Evolutionary conservation across 2,113 vertebrate species (phyloP).

Genomic region (Xyrauchen texanus): DNA sequence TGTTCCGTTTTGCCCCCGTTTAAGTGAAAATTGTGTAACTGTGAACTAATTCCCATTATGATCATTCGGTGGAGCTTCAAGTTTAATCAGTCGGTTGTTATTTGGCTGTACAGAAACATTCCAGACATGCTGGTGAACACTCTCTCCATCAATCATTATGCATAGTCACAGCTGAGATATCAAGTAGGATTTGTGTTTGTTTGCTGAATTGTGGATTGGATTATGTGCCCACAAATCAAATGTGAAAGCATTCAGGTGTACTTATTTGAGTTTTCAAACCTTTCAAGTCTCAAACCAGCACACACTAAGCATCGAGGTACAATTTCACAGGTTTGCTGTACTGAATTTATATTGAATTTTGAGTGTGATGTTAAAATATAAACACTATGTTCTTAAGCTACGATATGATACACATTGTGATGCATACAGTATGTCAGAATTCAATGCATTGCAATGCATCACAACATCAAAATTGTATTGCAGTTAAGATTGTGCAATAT

Average conservation of each 20-base stretch:
- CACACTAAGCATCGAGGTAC: too few relatives aligned
- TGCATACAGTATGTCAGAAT: too few relatives aligned
- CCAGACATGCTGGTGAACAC: background rate
- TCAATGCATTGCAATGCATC: too few relatives aligned
- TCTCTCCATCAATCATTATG: background rate
- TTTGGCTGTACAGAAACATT: conserved; percentile 8
- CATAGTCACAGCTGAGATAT: background rate
- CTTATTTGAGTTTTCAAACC: too few relatives aligned
- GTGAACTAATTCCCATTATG: conserved; percentile 29
- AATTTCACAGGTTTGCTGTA: too few relatives aligned
- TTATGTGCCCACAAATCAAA: background rate
- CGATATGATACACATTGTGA: too few relatives aligned
- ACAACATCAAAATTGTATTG: too few relatives aligned
- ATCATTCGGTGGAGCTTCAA: conserved; percentile 20
- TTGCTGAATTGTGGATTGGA: background rate
- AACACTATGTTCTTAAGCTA: too few relatives aligned
- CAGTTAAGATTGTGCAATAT: too few relatives aligned
- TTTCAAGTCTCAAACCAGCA: too few relatives aligned
- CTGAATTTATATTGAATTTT: too few relatives aligned
- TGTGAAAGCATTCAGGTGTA: background rate
- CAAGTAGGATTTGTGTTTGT: background rate
- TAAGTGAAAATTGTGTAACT: conserved; percentile 32
- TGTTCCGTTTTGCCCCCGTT: conserved; percentile 23
- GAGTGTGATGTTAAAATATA: too few relatives aligned
- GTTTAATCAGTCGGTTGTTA: conserved; percentile 15